Evolutionary conservation across 2,888 invertebrate genomes (phyloP).

Genomic region (Polyommatus icarus): DNA sequence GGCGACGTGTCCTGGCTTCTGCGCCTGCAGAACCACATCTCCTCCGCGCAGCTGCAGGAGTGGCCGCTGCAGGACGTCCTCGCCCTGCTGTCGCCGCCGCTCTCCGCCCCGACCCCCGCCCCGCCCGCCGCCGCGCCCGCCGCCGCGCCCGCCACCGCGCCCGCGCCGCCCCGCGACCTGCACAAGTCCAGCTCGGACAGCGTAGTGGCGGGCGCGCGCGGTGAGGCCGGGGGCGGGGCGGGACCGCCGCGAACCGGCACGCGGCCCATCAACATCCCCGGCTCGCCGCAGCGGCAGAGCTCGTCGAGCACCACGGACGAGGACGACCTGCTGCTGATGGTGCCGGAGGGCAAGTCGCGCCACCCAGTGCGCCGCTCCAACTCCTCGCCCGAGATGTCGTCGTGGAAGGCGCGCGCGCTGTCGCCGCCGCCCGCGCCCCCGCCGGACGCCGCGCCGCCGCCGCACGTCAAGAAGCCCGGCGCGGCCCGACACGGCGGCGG

Average conservation of each 20-base stretch:
- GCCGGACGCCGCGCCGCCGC: constrained; percentile 42
- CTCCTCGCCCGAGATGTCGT: constrained; percentile 96
- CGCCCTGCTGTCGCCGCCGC: constrained; percentile 84
- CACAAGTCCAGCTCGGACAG: constrained; percentile 72
- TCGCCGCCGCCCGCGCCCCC: constrained; percentile 36
- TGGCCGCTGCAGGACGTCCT: constrained; percentile 87
- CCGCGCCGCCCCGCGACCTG: constrained; percentile 50
- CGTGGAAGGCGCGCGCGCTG: constrained; percentile 84
- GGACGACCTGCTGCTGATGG: constrained; percentile 72
- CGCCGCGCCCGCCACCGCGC: constrained; percentile 39
- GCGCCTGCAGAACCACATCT: constrained; percentile 91
- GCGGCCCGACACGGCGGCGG: constrained; percentile 86
- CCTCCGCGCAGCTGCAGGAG: constrained; percentile 70
- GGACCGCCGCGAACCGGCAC: constrained; percentile 52
- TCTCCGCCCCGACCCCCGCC: constrained; percentile 33
- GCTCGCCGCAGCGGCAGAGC: constrained; percentile 74
- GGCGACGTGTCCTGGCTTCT: constrained; percentile 96
- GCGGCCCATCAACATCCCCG: constrained; percentile 84
- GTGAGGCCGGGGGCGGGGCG: constrained; percentile 2
- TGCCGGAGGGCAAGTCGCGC: constrained; percentile 80
- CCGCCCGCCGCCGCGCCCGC: constrained; percentile 34
- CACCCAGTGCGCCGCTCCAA: constrained; percentile 93
- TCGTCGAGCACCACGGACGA: constrained; percentile 67
- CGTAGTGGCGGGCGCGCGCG: constrained; percentile 50
- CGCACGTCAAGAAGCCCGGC: constrained; percentile 81